Evolutionary conservation across 2,888 invertebrate genomes (phyloP).

Genomic region (Aleiodes alternator): DNA sequence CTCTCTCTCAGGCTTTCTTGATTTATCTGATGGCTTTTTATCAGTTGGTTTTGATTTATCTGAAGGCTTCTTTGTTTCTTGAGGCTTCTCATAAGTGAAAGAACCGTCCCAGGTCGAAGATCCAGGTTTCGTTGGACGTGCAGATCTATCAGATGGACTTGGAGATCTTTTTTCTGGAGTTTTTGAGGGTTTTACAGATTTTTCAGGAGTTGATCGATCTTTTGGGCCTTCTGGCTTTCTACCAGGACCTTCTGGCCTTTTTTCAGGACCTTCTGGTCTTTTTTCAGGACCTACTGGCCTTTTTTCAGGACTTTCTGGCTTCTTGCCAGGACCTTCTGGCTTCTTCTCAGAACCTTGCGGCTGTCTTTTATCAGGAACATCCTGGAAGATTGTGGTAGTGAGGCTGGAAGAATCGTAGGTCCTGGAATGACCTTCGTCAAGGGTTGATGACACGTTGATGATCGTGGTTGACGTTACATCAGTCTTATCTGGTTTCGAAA

Average conservation of each 20-base stretch:
- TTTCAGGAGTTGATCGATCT: constrained; percentile 54
- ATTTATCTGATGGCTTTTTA: constrained; percentile 50
- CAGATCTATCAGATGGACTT: constrained; percentile 44
- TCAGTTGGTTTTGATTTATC: constrained; percentile 45
- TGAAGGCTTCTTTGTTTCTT: constrained; percentile 47
- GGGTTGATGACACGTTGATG: not conserved
- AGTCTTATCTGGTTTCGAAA: constrained; percentile 31
- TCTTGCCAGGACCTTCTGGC: constrained; percentile 23
- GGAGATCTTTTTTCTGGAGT: constrained; percentile 29
- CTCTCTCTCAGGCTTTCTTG: constrained; percentile 51
- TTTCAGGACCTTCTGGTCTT: too few relatives aligned
- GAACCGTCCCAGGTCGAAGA: constrained; percentile 64
- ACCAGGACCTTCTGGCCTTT: not conserved
- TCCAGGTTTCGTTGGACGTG: constrained; percentile 56
- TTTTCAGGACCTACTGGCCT: not conserved
- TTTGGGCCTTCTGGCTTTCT: constrained; percentile 39
- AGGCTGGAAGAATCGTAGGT: not conserved
- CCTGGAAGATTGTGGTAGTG: not conserved
- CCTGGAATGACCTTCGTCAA: not conserved
- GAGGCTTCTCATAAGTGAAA: constrained; percentile 59
- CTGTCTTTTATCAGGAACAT: constrained; percentile 18
- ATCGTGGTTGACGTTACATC: not conserved
- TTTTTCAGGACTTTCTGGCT: constrained; percentile 19
- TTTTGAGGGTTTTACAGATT: constrained; percentile 49
- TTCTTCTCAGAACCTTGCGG: not conserved